Evolutionary conservation across 2,113 vertebrate species (phyloP), one percentile per base, ranked within the genome.

Genomic region (Struthio camelus): DNA sequence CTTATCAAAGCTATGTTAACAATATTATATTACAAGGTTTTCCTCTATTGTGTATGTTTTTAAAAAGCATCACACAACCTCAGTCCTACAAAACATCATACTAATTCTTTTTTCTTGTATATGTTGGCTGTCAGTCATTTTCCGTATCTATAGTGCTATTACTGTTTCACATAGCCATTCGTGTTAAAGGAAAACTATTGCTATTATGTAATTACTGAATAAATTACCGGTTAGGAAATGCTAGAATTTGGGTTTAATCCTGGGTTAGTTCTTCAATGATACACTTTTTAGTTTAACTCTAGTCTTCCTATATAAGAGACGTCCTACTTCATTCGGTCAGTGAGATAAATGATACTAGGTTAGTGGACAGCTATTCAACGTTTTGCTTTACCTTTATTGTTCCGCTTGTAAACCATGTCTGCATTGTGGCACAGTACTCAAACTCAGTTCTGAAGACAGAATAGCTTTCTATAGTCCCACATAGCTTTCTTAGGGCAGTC

Each of bases 11-110:
- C 6, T 90, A 32, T 51, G 79, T n/a, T 44, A 56, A 83, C 64
- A 94, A 67, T 77, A 65, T 82, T 83, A 76, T 53, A 81, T 92
- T 59, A 69, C 89, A 89, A 96, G 92, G 48, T 73, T 19, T 77
- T 95, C 78, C 50, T 76, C 66, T 89, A 16, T 50, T 92, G 16
- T 14, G 94, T 80, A 75, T 69, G 42, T 82, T 94, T 75, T 91
- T 50, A 42, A 87, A 85, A 85, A 83, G 6, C 4, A 13, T 59
- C 28, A 77, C 50, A 42, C 70, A 64, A 18, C 2, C 9, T 80
- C 13, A 61, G 46, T 87, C 50, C 54, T 51, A 70, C 42, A 71
- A 77, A 96, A 48, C 12, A 62, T 58, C 10, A 51, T 59, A 42
- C 27, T 87, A 71, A 72, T 61, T 6, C 54, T 25, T 38, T 85